Evolutionary conservation across 1,140 invertebrate species (phyloP).

Genomic region (Arion vulgaris): DNA sequence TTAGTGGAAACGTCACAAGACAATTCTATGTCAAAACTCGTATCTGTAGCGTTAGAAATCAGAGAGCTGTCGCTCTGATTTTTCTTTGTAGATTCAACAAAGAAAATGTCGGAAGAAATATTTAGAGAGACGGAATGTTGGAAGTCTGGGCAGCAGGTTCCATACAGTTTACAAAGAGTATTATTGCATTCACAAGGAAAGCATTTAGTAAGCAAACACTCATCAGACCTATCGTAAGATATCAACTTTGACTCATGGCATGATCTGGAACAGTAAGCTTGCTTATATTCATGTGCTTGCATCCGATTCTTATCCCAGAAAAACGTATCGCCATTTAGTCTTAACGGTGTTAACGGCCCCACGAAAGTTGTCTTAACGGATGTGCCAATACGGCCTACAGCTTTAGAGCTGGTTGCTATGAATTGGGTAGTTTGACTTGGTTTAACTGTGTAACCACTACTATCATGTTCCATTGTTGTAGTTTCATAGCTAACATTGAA

Average conservation of each 20-base stretch:
- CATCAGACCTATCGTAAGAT: background rate
- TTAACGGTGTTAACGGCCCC: too few species aligned
- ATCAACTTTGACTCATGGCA: background rate
- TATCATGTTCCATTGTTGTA: too few species aligned
- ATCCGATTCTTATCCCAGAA: too few species aligned
- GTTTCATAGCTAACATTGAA: too few species aligned
- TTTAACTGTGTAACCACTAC: too few species aligned
- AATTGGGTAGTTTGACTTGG: too few species aligned
- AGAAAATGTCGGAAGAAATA: background rate
- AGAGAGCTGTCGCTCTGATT: background rate
- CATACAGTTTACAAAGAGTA: slow-evolving; percentile 4
- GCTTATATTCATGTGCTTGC: background rate
- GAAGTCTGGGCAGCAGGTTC: slow-evolving; percentile 3
- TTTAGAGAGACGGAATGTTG: background rate
- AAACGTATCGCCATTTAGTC: too few species aligned
- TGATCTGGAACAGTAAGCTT: background rate
- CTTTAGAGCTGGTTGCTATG: too few species aligned
- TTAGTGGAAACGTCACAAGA: too few species aligned
- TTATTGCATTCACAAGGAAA: slow-evolving; percentile 20
- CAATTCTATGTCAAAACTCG: background rate
- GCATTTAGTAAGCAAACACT: background rate
- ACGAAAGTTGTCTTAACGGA: too few species aligned
- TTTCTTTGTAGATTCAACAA: background rate
- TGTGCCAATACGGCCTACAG: too few species aligned
- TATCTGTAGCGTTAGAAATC: background rate